Evolutionary conservation across 2,797 vertebrate species (phyloP).

Genomic region (Gambusia yucatana): DNA sequence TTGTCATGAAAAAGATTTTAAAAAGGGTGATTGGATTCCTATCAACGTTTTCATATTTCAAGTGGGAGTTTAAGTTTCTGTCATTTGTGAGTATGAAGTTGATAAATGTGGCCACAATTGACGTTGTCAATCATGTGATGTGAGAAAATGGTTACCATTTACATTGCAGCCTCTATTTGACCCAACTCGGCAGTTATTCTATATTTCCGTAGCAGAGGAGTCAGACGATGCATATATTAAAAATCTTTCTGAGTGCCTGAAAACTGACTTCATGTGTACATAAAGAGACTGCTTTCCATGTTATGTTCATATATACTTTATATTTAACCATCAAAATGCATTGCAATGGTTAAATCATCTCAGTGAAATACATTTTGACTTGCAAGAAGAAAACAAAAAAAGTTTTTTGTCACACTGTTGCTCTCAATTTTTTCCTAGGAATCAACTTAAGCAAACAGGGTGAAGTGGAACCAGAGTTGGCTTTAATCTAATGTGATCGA

Average conservation of each 20-base stretch:
- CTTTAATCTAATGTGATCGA: constrained; percentile 17
- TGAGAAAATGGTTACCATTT: background rate
- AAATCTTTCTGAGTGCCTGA: background rate
- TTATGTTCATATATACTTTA: background rate
- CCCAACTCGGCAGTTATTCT: background rate
- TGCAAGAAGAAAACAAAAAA: background rate
- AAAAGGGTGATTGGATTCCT: background rate
- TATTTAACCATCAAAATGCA: background rate
- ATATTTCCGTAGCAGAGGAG: background rate
- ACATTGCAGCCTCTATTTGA: background rate
- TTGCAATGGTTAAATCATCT: background rate
- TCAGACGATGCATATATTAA: background rate
- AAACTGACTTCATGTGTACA: background rate
- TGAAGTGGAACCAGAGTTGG: constrained; percentile 11
- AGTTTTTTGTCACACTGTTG: background rate
- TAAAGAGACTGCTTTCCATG: background rate
- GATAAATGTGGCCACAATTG: background rate
- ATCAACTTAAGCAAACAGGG: constrained; percentile 1
- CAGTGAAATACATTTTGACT: background rate
- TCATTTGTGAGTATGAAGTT: background rate
- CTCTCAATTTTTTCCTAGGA: constrained; percentile 2
- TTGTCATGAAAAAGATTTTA: background rate
- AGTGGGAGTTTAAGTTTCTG: background rate
- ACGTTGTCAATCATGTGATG: background rate
- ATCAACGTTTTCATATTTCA: background rate